Conservation (phyloP, 2,888 invertebrate genomes). For the Eupithecia subfuscata region DNA sequence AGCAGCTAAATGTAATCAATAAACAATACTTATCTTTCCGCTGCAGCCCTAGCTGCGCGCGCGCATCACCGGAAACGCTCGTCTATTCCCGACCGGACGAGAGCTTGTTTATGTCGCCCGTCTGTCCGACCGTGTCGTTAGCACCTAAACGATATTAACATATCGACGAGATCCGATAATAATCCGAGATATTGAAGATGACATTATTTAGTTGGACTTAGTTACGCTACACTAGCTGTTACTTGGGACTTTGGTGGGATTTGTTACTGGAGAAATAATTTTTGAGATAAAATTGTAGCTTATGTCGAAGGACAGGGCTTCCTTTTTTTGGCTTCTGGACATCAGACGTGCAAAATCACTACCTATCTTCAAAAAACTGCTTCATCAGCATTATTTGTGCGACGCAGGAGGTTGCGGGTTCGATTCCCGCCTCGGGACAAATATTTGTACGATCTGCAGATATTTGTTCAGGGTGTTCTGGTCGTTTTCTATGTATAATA, state of each 20-base stretch:
- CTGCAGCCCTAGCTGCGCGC: slow-evolving; percentile 39
- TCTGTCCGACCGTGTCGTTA: slow-evolving; percentile 69
- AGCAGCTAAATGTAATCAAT: neutral
- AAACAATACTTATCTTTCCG: slow-evolving; percentile 1
- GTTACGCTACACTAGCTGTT: neutral
- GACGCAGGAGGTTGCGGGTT: no score
- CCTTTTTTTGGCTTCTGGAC: no score
- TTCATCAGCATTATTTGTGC: no score
- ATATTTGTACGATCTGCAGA: no score
- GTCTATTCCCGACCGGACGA: slow-evolving; percentile 82
- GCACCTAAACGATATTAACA: slow-evolving; percentile 63
- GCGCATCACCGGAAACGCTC: slow-evolving; percentile 70
- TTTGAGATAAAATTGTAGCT: neutral
- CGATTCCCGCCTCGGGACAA: no score
- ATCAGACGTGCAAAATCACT: no score
- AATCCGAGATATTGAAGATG: slow-evolving; percentile 6
- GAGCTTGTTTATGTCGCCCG: slow-evolving; percentile 76
- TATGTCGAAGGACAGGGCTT: neutral
- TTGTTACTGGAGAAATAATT: neutral
- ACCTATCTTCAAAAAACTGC: no score
- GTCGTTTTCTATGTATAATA: no score
- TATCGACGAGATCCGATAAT: slow-evolving; percentile 1
- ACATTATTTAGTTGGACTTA: neutral
- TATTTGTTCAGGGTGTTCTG: no score
- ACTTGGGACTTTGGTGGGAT: neutral